Conservation (phyloP, 2,113 vertebrate genomes). For the Cynoglossus semilaevis region DNA sequence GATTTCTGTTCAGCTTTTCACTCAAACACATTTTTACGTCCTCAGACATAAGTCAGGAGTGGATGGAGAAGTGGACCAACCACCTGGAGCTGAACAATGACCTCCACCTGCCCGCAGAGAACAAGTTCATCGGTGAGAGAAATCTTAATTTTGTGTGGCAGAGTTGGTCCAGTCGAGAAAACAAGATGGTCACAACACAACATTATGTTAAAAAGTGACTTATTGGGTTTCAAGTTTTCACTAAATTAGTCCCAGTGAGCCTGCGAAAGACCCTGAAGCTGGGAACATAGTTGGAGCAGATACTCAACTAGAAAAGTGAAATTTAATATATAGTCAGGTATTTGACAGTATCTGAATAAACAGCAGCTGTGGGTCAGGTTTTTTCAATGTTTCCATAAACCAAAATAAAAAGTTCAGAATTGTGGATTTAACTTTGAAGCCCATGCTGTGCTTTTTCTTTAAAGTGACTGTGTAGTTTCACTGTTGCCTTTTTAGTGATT, state of each 20-base stretch:
- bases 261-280: too few species aligned
- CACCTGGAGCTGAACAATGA: conserved; percentile 83
- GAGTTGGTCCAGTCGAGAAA: too few species aligned
- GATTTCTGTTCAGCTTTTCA: neutral
- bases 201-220: too few species aligned
- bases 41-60: conserved; percentile 83
- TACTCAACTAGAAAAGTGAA: too few species aligned
- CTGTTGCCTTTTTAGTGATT: conserved; percentile 3
- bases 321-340: too few species aligned
- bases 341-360: too few species aligned
- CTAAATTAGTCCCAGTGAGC: too few species aligned
- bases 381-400: too few species aligned
- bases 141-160: neutral
- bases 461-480: neutral
- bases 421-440: neutral
- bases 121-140: conserved; percentile 91
- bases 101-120: conserved; percentile 90
- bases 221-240: too few species aligned
- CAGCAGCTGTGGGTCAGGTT: too few species aligned
- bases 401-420: conserved; percentile 1
- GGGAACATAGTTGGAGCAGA: too few species aligned
- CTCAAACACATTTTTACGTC: conserved; percentile 10
- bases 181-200: too few species aligned
- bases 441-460: conserved; percentile 2
- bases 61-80: conserved; percentile 84